Conservation (phyloP, 2,888 invertebrate genomes). For the Erynnis tages region DNA sequence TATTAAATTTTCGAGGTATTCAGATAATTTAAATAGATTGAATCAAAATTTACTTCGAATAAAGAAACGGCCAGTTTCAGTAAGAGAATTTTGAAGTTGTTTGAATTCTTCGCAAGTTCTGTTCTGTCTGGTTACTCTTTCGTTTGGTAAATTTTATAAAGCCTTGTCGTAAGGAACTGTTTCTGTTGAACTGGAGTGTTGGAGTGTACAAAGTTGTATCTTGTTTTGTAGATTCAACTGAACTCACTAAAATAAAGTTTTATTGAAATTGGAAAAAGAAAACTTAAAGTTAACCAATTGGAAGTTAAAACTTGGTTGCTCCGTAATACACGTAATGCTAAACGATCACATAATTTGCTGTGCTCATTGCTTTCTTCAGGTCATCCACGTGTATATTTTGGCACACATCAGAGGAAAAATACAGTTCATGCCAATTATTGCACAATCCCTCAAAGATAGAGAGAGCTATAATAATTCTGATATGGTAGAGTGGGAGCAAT, state of each 20-base stretch:
- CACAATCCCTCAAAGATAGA: conserved; percentile 55
- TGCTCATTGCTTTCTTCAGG: conserved; percentile 36
- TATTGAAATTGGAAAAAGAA: not conserved
- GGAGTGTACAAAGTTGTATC: not conserved
- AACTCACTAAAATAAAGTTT: not conserved
- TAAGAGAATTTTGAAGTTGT: not conserved
- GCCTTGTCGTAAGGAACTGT: not conserved
- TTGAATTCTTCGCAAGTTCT: too few relatives aligned
- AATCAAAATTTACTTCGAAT: not conserved
- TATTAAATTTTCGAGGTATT: too few relatives aligned
- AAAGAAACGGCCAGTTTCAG: not conserved
- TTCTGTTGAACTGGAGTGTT: not conserved
- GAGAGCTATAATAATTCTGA: conserved; percentile 34
- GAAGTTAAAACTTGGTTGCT: not conserved
- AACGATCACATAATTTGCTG: conserved; percentile 7
- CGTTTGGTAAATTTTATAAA: not conserved
- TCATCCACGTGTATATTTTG: conserved; percentile 71
- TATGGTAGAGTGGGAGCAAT: conserved; percentile 44
- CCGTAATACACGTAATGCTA: not conserved
- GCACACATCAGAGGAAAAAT: conserved; percentile 57
- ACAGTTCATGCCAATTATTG: conserved; percentile 71
- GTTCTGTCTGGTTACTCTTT: too few relatives aligned
- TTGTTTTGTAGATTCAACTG: not conserved
- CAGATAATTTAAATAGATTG: not conserved
- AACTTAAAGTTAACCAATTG: not conserved